Percentiles rank a stretch among this genome's conserved stretches.
Evolutionary conservation across 2,888 invertebrate genomes (phyloP).

Genomic region (Dioctria linearis): DNA sequence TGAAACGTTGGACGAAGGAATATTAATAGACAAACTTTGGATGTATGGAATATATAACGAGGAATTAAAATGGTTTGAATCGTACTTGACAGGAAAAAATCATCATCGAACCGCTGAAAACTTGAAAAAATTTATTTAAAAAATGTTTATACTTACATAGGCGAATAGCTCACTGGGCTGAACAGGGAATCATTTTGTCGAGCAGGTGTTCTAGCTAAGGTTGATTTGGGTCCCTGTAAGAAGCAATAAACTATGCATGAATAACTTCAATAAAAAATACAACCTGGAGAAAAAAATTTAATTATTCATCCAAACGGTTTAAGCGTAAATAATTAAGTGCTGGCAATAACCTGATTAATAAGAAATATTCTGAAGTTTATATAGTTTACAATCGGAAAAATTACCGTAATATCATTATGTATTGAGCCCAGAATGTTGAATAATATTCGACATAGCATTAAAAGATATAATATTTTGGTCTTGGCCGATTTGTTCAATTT

Average conservation of each 20-base stretch:
- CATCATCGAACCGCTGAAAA: too few species aligned
- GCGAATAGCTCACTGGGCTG: conserved; percentile 69
- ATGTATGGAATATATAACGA: too few species aligned
- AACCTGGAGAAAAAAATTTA: neutral
- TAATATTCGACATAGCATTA: conserved; percentile 32
- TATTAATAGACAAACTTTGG: too few species aligned
- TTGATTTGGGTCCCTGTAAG: conserved; percentile 63
- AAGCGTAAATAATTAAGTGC: conserved; percentile 17
- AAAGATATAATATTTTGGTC: neutral
- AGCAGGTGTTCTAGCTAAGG: conserved; percentile 65
- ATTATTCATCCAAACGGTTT: conserved; percentile 26
- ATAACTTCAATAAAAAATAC: conserved; percentile 14
- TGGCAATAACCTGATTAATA: conserved; percentile 41
- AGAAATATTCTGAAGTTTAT: conserved; percentile 35
- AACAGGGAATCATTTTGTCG: conserved; percentile 65
- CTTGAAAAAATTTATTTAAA: neutral
- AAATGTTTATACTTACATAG: conserved; percentile 65
- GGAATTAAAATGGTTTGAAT: too few species aligned
- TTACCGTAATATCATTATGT: conserved; percentile 13
- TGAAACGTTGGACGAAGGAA: too few species aligned
- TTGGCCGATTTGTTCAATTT: conserved; percentile 42
- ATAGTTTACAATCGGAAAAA: conserved; percentile 5
- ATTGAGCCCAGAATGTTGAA: conserved; percentile 19
- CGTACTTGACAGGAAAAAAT: too few species aligned
- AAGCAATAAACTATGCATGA: conserved; percentile 51